Evolutionary conservation across 37 sponge, comb jelly and placozoan species (phyloP), one percentile per base, ranked within the genome.

Genomic region (Cladorhizidae sp.): DNA sequence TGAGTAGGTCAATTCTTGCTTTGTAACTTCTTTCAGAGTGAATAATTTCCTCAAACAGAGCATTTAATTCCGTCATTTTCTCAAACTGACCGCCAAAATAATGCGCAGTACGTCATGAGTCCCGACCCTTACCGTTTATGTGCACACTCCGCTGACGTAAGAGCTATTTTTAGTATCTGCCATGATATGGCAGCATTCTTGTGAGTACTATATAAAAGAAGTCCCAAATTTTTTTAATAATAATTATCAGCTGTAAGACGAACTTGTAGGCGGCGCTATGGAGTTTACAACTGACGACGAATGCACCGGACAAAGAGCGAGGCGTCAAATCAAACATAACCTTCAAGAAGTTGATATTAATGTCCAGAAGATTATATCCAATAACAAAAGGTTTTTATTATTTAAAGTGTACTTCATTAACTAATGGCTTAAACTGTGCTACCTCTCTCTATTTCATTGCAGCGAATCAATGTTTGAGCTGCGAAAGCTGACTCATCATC

Each of bases 41-140:
- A 29, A 89, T 38, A 49, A 93, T 89, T 58, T 93, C 78, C 74
- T 93, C 87, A 81, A 93, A 93, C 41, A 93, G 57, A 25, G 89
- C 76, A 62, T 86, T 89, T 25, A 93, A 58, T 33, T 75, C 80
- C 31, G 67, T 76, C 89, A 89, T 89, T 29, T 18, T 81, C 18
- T 59, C 3, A 54, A 54, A 54, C 12, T 59, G 28, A 59, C n/a
- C 61, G 59, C 59, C 59, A 5, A 9, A 58, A 9, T 26, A 58
- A 6, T 58, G 59, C 59, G 59, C 59, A 25, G n/a, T n/a, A n/a
- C n/a, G n/a, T n/a, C n/a, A n/a, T n/a, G n/a, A n/a, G n/a, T n/a
- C n/a, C n/a, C n/a, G n/a, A n/a, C n/a, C n/a, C n/a, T n/a, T n/a
- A n/a, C n/a, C n/a, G n/a, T n/a, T n/a, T n/a, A n/a, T n/a, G n/a